Base-by-base conservation (phyloP, 2,797 vertebrate species). In the Pseudomugil tenellus region DNA sequence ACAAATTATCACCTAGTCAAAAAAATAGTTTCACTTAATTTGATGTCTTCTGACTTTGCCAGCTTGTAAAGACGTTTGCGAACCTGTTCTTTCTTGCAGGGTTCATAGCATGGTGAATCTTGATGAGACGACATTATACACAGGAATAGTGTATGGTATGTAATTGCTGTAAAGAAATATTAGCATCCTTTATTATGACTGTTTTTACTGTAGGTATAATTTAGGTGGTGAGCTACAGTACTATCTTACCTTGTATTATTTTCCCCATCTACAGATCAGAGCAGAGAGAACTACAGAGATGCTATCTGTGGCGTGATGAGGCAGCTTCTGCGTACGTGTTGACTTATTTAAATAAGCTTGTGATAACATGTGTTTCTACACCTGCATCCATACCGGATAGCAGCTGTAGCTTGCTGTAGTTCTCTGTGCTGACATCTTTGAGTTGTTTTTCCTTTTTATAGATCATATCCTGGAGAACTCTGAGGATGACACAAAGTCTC, bases 401-500 rank as follows among this genome's bases (percentile, higher is more conserved):
- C 16, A 25, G 8, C 19, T 23, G 17, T 21, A 43, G 1, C 71
- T 21, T 32, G 7, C n/a, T 37, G 12, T 10, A 12, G 14, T 0
- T 28, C 4, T 55, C n/a, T 17, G 19, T 58, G 19, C 25, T 49
- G 26, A 26, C 43, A 46, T 31, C 4, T 62, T n/a, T 79, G 10
- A 58, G 1, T 39, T 58, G 2, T 19, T 62, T 63, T 12, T 34
- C 6, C 77, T 11, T 71, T 62, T 39, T 72, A 55, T 85, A 99
- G 98, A 95, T 74, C 94, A 96, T 76, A 96, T 98, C 86, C 94
- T 98, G 79, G 95, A 97, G 86, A 92, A 98, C 86, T 97, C 97
- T 56, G 98, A 99, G 86, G 98, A 99, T 83, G 97, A 99, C 85
- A 99, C 96, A 10, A 99, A 99, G 89, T 99, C 97, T 21, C 95